Base-by-base conservation (phyloP, 2,113 vertebrate species). In the Orycteropus afer region DNA sequence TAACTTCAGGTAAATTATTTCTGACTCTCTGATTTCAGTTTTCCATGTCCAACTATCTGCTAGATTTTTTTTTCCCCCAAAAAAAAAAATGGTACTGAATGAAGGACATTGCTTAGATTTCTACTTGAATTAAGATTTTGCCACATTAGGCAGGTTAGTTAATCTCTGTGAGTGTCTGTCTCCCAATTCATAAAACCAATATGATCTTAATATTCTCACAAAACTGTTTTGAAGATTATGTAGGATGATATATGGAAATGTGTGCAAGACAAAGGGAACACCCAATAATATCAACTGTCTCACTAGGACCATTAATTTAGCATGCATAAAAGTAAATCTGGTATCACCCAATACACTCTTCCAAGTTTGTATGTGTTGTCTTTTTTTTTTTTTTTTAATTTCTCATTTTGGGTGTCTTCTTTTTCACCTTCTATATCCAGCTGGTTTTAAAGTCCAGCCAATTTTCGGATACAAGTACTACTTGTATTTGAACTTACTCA, bases 361-460 rank as follows among this genome's bases (percentile, higher is more conserved):
- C 5, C 37, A 59, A n/a, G 4, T 8, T 32, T 34, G 61, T 63
- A 27, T 61, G 59, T 61, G n/a, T n/a, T n/a, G n/a, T 51, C 49
- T 22, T 57, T 10, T 22, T 22, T 22, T 22, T 10, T 22, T 22
- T 18, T 67, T 5, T 37, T 69, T 69, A 18, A 5, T 1, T 69
- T 88, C 81, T 90, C 57, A 67, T 51, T 86, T 96, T n/a, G 69
- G n/a, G 25, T 86, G 13, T 71, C 57, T 86, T 93, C 61, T 80
- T 84, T 53, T 22, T 47, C 34, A 78, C 7, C 9, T 51, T 27
- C 34, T 32, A 49, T 10, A 47, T n/a, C 25, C 59, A 69, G 37
- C 1, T 86, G 76, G 12, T 90, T 92, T 94, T 49, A 40, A 71
- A 86, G 32, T 49, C 11, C 42, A 95, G 57, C 9, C 25, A 63